Base-by-base conservation (phyloP, 2,797 vertebrate genomes). In the Enteromius argenteus region DNA sequence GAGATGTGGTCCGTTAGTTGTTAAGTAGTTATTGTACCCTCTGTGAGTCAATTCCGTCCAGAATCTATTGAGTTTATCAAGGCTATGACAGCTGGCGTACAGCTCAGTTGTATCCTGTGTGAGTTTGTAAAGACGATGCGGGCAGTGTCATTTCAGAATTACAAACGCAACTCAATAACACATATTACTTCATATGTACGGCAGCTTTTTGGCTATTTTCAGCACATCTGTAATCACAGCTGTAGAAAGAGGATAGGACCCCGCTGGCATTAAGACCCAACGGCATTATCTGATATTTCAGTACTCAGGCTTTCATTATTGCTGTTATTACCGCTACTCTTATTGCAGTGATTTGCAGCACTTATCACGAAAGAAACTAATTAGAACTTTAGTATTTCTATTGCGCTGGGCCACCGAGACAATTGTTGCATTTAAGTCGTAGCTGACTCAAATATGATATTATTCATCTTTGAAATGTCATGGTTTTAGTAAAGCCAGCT, bases 21-120 rank as follows among this genome's bases (percentile, higher is more conserved):
- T 89, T 89, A 68, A 77, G 53, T 15, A 62, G 51, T 86, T 89
- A 87, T 89, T 83, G 37, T 83, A 21, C 35, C 67, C 21, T 84
- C 67, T 30, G 39, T 53, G 58, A 75, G 42, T 30, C 27, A 42
- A 42, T 73, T 85, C 82, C 44, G 42, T 80, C 35, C 27, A 37
- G 46, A 67, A 79, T 17, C 60, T 67, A 80, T 83, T 78, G 80
- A 83, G 79, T 88, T 80, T 78, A 83, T 84, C 85, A 69, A 49
- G 67, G 46, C 66, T 76, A 66, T 58, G 84, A 87, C 90, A 89
- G 89, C 82, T 87, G 90, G 81, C 85, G 35, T 53, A 69, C 79
- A 44, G 77, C 79, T 81, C 80, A 77, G 80, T 85, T 88, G 80
- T 75, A 68, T 83, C 79, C 82, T 46, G 64, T 84, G 56, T 69